Evolutionary conservation across 2,888 invertebrate genomes (phyloP).

Genomic region (Isoperla grammatica): DNA sequence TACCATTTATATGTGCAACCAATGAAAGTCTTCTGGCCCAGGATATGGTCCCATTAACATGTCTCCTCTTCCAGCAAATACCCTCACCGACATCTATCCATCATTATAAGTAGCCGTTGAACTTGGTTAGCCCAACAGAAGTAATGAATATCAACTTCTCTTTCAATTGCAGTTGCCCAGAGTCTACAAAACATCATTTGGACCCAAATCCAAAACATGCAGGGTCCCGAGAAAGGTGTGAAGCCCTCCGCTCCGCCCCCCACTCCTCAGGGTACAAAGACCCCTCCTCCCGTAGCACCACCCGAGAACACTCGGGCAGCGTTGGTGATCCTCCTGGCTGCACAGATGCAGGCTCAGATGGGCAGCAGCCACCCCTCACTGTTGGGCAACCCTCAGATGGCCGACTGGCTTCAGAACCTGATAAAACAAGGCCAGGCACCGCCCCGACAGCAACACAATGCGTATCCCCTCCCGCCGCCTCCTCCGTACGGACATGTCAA

Average conservation of each 20-base stretch:
- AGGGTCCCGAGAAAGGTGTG: conserved; percentile 32
- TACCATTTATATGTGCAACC: too few species aligned
- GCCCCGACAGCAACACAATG: background rate
- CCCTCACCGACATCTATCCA: too few species aligned
- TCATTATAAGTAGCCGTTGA: background rate
- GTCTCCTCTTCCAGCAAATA: too few species aligned
- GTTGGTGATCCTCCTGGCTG: conserved; percentile 39
- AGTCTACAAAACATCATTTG: conserved; percentile 44
- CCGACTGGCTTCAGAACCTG: conserved; percentile 39
- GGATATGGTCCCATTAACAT: too few species aligned
- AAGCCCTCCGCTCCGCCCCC: conserved; percentile 1
- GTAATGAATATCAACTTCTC: background rate
- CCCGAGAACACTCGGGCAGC: conserved; percentile 40
- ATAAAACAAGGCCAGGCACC: conserved; percentile 28
- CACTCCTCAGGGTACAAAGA: background rate
- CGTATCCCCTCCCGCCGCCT: conserved; percentile 3
- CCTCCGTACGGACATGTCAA: conserved; percentile 17
- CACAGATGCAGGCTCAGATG: conserved; percentile 38
- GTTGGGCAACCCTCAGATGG: conserved; percentile 38
- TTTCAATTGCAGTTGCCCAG: conserved; percentile 41
- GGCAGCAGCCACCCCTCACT: conserved; percentile 32
- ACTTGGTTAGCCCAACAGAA: too few species aligned
- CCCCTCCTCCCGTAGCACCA: conserved; percentile 10
- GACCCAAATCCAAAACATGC: conserved; percentile 43
- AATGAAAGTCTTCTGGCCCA: too few species aligned